Conservation (phyloP, 2,797 vertebrate genomes). For the Leucoraja ocellata region DNA sequence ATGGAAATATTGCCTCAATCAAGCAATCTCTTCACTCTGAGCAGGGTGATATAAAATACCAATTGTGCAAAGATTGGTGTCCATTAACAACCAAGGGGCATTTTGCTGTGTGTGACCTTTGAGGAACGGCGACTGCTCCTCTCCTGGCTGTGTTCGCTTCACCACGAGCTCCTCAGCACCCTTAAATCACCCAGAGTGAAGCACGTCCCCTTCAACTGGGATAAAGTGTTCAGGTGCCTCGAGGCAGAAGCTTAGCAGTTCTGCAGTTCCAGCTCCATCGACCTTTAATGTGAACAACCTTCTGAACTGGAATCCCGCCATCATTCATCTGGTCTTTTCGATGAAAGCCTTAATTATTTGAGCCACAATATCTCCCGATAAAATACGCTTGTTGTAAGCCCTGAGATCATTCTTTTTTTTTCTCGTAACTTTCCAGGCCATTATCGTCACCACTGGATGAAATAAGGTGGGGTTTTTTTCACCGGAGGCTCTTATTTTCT, state of each 20-base stretch:
- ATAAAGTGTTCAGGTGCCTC: not conserved
- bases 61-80: not conserved
- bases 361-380: not conserved
- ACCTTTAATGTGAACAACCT: no score
- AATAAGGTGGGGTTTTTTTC: no score
- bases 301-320: not conserved
- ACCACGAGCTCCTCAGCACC: not conserved
- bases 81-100: not conserved
- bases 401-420: not conserved
- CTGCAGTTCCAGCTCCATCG: no score
- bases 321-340: no score
- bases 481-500: no score
- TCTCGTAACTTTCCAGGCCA: not conserved
- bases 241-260: not conserved
- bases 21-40: not conserved
- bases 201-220: not conserved
- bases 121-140: not conserved
- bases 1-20: constrained; percentile 29
- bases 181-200: not conserved
- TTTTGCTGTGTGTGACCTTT: constrained; percentile 21
- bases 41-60: not conserved
- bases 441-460: no score
- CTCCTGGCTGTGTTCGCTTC: not conserved
- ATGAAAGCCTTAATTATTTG: not conserved
- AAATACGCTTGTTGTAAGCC: not conserved